Evolutionary conservation across 2,888 invertebrate genomes (phyloP), one percentile per base, ranked within the genome.

Genomic region (Conus canariensis): DNA sequence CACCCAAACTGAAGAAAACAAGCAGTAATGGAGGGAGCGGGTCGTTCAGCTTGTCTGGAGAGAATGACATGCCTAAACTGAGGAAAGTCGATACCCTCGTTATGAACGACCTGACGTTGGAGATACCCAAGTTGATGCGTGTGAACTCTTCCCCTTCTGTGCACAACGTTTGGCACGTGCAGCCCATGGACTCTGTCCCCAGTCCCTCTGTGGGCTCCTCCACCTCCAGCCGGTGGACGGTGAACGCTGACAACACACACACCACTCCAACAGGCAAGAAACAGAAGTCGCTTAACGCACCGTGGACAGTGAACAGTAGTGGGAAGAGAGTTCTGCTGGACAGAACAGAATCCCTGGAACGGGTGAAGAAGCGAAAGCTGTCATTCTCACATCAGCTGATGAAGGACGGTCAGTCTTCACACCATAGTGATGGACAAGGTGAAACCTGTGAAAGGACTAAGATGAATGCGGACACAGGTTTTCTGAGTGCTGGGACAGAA

Each of bases 111-210:
- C 77, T 30, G 30, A 10, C 30, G 10, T 7, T 58, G 8, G 58
- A 83, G 7, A 58, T 58, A 0, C 82, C 82, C 10, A 9, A 14
- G n/a, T 58, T 83, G 82, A 19, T 22, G 19, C 56, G 82, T 19
- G 82, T 83, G 82, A 83, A 83, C 82, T 83, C 82, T 10, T 83
- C 58, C 22, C 82, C 82, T 16, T 19, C 82, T 19, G 82, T 30
- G 12, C 77, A 83, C 19, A 83, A 83, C 58, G 19, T 19, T 9
- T 83, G 82, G 82, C 82, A 58, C 6, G 56, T 83, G 16, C 58
- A 56, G 7, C 8, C 82, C 22, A 30, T 83, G 8, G 56, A 56
- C 58, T 58, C 82, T 6, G 19, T 16, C 22, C 56, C 82, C 82
- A 83, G 58, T 58, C 82, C 82, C 9, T 83, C 82, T 22, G 8